Evolutionary conservation across 2,888 invertebrate genomes (phyloP).

Genomic region (Isoperla grammatica): DNA sequence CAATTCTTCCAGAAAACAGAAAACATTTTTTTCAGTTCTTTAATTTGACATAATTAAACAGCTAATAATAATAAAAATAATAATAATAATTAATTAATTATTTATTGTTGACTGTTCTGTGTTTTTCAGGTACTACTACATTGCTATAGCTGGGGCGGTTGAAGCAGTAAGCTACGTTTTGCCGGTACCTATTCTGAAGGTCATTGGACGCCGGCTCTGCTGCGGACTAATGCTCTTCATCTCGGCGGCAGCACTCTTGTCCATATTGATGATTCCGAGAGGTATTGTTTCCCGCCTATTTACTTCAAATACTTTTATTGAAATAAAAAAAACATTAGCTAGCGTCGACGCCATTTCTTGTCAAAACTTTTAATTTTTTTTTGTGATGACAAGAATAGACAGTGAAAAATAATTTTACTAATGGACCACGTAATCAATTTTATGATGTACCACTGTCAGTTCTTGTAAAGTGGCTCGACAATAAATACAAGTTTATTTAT

Average conservation of each 20-base stretch:
- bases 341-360: too few species aligned
- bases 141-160: conserved; percentile 48
- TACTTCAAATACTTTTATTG: too few species aligned
- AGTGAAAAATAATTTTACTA: too few species aligned
- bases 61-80: too few species aligned
- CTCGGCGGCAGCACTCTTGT: conserved; percentile 46
- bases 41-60: too few species aligned
- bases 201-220: conserved; percentile 46
- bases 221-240: conserved; percentile 45
- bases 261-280: conserved; percentile 45
- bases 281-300: conserved; percentile 34
- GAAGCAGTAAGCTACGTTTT: conserved; percentile 51
- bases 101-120: too few species aligned
- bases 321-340: too few species aligned
- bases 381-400: too few species aligned
- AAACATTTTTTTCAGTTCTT: too few species aligned
- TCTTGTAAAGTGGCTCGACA: not conserved
- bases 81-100: too few species aligned
- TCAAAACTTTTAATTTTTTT: too few species aligned
- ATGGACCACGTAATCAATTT: not conserved
- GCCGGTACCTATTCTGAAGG: conserved; percentile 46
- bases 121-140: conserved; percentile 44
- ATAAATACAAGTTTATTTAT: not conserved
- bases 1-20: too few species aligned
- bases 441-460: not conserved